Evolutionary conservation across 2,888 invertebrate genomes (phyloP).

Genomic region (Synanthedon tipuliformis): DNA sequence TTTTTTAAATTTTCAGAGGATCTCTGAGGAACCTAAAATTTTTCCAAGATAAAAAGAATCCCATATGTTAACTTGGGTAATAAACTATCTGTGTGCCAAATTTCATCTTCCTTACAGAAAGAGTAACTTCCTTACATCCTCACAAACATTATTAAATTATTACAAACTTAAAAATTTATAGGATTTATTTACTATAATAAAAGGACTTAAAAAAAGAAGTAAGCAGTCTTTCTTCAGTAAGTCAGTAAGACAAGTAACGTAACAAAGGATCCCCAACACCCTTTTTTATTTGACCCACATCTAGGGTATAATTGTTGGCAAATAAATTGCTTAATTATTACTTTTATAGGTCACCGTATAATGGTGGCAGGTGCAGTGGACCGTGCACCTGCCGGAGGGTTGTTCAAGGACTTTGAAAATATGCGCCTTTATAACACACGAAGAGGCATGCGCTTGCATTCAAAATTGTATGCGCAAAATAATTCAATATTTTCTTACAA

Average conservation of each 20-base stretch:
- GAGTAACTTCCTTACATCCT: no score
- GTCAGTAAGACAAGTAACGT: background rate
- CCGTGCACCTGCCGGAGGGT: constrained; percentile 51
- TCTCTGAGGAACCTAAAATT: no score
- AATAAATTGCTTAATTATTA: constrained; percentile 63
- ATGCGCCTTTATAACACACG: background rate
- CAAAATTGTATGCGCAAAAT: background rate
- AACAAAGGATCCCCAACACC: constrained; percentile 3
- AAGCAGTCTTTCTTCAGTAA: background rate
- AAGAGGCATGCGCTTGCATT: background rate
- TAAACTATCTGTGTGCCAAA: no score
- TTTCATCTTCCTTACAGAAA: no score
- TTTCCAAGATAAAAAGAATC: no score
- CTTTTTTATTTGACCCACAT: constrained; percentile 63
- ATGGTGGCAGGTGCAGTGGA: constrained; percentile 52
- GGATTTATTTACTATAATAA: background rate
- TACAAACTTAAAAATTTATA: no score
- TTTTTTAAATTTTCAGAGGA: no score
- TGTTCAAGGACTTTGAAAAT: constrained; percentile 45
- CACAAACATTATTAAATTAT: no score
- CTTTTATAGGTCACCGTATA: constrained; percentile 67
- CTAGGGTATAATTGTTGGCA: constrained; percentile 49
- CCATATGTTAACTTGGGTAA: no score
- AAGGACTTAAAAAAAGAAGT: background rate
- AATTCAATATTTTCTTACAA: background rate